Conservation (phyloP, 2,113 vertebrate genomes). For the Desmodus rotundus region DNA sequence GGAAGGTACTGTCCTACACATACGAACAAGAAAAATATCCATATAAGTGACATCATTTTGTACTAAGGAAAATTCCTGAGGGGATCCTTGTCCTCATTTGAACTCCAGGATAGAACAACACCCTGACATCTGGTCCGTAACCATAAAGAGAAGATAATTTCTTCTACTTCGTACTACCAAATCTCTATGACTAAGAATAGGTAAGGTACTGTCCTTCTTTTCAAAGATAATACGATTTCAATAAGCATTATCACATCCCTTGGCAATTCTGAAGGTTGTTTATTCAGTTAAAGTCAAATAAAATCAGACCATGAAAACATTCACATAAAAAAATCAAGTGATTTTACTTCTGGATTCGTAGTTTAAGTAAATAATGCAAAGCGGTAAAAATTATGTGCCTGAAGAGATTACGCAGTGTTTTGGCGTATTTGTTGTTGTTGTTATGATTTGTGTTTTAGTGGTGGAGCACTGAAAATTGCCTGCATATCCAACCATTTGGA, state of each 20-base stretch:
- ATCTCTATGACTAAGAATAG: not conserved
- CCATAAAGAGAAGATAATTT: not conserved
- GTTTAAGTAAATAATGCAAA: constrained; percentile 25
- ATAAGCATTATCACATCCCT: not conserved
- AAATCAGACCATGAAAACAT: constrained; percentile 5
- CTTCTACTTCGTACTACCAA: not conserved
- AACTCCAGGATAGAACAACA: not conserved
- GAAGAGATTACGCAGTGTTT: not conserved
- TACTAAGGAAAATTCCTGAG: not conserved
- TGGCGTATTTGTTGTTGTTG: not conserved
- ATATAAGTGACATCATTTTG: not conserved
- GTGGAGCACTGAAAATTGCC: not conserved
- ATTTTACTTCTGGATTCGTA: constrained; percentile 14
- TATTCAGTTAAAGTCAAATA: not conserved
- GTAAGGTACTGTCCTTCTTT: not conserved
- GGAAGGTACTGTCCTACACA: not conserved
- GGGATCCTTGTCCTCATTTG: not conserved
- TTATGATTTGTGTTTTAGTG: not conserved
- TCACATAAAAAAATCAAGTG: not conserved
- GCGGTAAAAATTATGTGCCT: not conserved
- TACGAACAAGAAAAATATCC: not conserved
- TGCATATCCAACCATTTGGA: not conserved
- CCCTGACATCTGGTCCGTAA: not conserved
- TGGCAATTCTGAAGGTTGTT: not conserved
- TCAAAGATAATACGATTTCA: not conserved